Conservation (phyloP, 2,888 invertebrate genomes). For the Galerucella nymphaeae region DNA sequence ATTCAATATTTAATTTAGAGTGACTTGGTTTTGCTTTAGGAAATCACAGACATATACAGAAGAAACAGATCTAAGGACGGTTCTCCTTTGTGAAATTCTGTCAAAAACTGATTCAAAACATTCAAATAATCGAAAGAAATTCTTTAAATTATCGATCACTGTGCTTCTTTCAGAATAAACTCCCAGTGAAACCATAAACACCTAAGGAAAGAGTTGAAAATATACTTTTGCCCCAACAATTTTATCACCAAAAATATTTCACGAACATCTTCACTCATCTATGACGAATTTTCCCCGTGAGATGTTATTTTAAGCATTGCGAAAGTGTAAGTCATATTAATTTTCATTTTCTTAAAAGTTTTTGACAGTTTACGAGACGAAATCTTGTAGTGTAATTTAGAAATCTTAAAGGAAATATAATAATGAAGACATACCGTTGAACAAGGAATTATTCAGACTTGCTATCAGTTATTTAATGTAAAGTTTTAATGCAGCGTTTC, state of each 20-base stretch:
- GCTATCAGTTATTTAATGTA: slow-evolving; percentile 25
- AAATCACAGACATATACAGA: too few relatives aligned
- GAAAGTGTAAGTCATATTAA: slow-evolving; percentile 55
- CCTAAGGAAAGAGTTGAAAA: too few relatives aligned
- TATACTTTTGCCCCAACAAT: neutral
- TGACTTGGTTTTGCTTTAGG: too few relatives aligned
- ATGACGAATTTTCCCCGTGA: slow-evolving; percentile 46
- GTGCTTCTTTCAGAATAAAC: too few relatives aligned
- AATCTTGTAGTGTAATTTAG: slow-evolving; percentile 46
- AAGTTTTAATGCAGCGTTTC: slow-evolving; percentile 24
- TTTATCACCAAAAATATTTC: slow-evolving; percentile 16
- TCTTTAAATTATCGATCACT: too few relatives aligned
- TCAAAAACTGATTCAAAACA: too few relatives aligned
- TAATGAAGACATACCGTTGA: slow-evolving; percentile 35
- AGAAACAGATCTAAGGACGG: too few relatives aligned
- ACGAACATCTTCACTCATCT: slow-evolving; percentile 24
- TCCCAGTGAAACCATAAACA: too few relatives aligned
- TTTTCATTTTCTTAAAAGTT: slow-evolving; percentile 56
- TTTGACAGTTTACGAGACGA: slow-evolving; percentile 50
- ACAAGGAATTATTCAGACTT: slow-evolving; percentile 29
- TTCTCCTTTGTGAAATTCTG: too few relatives aligned
- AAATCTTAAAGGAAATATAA: slow-evolving; percentile 39
- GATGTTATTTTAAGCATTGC: slow-evolving; percentile 51
- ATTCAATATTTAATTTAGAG: too few relatives aligned
- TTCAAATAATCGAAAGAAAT: too few relatives aligned